Evolutionary conservation across 2,888 invertebrate genomes (phyloP), one percentile per base, ranked within the genome.

Genomic region (Orthonychiurus folsomi): DNA sequence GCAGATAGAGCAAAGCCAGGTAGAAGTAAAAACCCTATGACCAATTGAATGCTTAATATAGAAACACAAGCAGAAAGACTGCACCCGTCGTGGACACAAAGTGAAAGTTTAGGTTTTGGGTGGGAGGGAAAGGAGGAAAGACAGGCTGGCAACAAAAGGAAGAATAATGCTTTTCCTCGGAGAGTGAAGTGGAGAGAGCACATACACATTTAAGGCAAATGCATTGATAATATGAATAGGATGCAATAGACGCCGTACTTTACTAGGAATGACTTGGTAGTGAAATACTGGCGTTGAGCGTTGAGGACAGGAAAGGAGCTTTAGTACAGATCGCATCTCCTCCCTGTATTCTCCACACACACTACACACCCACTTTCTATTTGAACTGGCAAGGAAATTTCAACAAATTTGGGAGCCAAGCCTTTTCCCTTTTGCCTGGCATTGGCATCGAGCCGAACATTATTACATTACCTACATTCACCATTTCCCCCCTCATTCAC

Each of bases 391-490:
- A 37, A 37, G 37, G 37, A 37, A 37, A 37, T n/a, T n/a, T n/a
- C n/a, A n/a, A n/a, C n/a, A n/a, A n/a, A n/a, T n/a, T n/a, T n/a
- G n/a, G 52, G 5, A 21, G 20, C n/a, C 24, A 52, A 23, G 9
- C 52, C 52, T 23, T 12, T 52, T 52, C 20, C 52, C 20, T 52
- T n/a, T 52, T 9, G 5, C 52, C 20, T 52, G 9, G 5, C 52
- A 12, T 23, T 52, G 52, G 52, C 52, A 52, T 23, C 5, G 21
- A 20, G 52, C 52, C 52, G 52, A 52, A 52, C 52, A 52, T 52
- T 52, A 52, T 52, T 52, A 52, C 21, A 52, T 52, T 52, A 52
- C 20, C 21, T 52, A 37, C 37, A 52, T 52, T 52, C 52, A 52
- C 52, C 24, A 21, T 52, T 52, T 52, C 20, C 20, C n/a, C n/a